phyloP scores from a whole-genome alignment of 2,888 invertebrate genomes.

The Drosophila glabriapex region DNA sequence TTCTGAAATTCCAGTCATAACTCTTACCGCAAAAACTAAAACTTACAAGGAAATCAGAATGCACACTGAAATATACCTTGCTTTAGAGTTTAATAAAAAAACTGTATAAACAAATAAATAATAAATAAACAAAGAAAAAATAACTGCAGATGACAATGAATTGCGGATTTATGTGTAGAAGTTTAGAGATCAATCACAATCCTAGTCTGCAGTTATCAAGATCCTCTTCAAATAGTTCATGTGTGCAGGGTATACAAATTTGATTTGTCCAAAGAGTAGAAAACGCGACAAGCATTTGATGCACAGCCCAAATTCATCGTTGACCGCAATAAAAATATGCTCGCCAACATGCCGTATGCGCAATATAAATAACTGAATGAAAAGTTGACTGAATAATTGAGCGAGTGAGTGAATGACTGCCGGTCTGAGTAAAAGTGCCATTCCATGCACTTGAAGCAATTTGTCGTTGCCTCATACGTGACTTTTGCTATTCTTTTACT shows the following conservation, averaged over 20 bases:
- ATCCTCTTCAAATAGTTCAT: neutral
- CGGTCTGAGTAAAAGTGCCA: conserved; percentile 49
- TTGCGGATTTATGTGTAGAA: neutral
- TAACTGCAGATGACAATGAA: no score
- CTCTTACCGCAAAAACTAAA: conserved; percentile 10
- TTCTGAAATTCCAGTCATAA: conserved; percentile 22
- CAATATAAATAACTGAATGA: conserved; percentile 77
- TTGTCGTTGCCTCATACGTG: conserved; percentile 75
- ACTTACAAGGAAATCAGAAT: no score
- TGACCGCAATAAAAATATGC: conserved; percentile 72
- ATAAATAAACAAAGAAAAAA: neutral
- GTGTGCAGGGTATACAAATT: conserved; percentile 22
- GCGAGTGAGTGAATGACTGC: neutral
- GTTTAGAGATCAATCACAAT: neutral
- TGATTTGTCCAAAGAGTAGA: conserved; percentile 6
- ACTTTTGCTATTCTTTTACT: conserved; percentile 57
- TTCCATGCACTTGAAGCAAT: conserved; percentile 70
- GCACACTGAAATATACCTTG: neutral
- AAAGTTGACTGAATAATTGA: conserved; percentile 39
- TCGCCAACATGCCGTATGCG: conserved; percentile 71
- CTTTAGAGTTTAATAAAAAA: neutral
- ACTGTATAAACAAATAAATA: neutral
- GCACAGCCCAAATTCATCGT: conserved; percentile 56
- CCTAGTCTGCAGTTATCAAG: neutral
- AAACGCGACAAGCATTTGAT: conserved; percentile 48